These are phyloP conservation scores for Drosophila pandora DNA, from an alignment of 1,140 invertebrate genomes.

Conservation along the genomic window DNA sequence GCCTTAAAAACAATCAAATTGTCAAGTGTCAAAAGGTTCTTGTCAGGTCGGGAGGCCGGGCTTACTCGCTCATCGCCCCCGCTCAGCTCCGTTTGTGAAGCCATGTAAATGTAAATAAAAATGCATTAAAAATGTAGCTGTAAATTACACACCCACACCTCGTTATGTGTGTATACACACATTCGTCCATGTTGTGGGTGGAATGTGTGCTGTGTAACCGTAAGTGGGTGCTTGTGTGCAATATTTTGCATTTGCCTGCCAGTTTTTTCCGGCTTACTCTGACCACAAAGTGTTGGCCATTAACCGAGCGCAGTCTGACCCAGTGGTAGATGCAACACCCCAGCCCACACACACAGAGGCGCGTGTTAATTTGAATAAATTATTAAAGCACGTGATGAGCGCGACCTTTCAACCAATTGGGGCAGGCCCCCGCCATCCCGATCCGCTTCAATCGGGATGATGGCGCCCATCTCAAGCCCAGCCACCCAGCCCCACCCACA, in stretches of 20 bases:
- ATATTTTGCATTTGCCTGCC: constrained; percentile 53
- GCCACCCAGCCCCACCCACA: constrained; percentile 5
- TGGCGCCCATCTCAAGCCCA: neutral
- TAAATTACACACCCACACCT: constrained; percentile 45
- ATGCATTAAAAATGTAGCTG: constrained; percentile 74
- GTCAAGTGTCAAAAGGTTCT: constrained; percentile 76
- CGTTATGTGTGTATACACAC: neutral
- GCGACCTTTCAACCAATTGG: constrained; percentile 67
- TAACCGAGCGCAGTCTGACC: constrained; percentile 42
- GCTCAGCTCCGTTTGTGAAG: constrained; percentile 8
- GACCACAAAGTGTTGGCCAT: constrained; percentile 76
- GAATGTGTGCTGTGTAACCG: constrained; percentile 14
- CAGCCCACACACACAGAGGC: constrained; percentile 14
- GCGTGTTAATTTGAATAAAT: constrained; percentile 82
- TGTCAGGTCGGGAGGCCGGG: constrained; percentile 21
- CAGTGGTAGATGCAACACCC: constrained; percentile 15
- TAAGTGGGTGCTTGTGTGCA: constrained; percentile 50
- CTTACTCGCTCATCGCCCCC: constrained; percentile 5
- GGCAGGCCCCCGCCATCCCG: neutral
- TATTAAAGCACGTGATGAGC: constrained; percentile 78
- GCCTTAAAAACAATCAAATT: constrained; percentile 79
- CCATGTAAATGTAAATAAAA: constrained; percentile 70
- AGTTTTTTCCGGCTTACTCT: constrained; percentile 58
- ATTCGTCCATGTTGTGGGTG: neutral
- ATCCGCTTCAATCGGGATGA: constrained; percentile 18